These are phyloP conservation scores for Onychorhynchus coronatus DNA, from an alignment of 2,113 vertebrate genomes.

Conservation along the genomic window DNA sequence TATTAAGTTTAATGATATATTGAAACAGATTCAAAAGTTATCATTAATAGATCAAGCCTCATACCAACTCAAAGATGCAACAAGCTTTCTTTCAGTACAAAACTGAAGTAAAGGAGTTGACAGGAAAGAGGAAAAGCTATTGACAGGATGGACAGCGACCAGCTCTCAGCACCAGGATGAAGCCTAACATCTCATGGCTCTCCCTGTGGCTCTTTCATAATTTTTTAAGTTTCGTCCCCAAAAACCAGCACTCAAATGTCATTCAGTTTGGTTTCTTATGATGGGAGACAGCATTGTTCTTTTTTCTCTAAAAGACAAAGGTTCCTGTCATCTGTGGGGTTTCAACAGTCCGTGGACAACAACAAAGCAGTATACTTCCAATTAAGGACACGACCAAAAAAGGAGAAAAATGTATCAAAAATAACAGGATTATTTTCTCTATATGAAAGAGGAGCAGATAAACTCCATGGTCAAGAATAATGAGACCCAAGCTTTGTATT, in stretches of 20 bases:
- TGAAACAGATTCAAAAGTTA: constrained; percentile 8
- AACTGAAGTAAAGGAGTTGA: not conserved
- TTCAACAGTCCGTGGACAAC: constrained; percentile 25
- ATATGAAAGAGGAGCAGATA: not conserved
- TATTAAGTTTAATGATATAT: not conserved
- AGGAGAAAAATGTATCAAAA: not conserved
- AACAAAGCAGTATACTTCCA: constrained; percentile 12
- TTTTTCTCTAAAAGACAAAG: constrained; percentile 24
- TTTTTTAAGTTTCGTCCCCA: not conserved
- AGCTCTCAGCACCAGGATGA: not conserved
- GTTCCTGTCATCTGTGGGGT: not conserved
- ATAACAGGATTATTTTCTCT: constrained; percentile 19
- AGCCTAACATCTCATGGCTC: not conserved
- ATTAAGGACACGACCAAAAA: not conserved
- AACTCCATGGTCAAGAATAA: constrained; percentile 9
- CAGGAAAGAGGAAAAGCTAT: not conserved
- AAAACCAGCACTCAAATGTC: not conserved
- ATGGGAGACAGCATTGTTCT: constrained; percentile 10
- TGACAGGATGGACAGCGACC: not conserved
- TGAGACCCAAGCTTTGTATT: constrained; percentile 1
- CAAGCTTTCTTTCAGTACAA: not conserved
- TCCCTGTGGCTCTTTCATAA: not conserved
- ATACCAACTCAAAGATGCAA: not conserved
- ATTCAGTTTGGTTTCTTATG: not conserved
- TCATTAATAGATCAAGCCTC: constrained; percentile 20